Conservation (phyloP, 2,113 vertebrate genomes). For the Lepisosteus osseus region DNA sequence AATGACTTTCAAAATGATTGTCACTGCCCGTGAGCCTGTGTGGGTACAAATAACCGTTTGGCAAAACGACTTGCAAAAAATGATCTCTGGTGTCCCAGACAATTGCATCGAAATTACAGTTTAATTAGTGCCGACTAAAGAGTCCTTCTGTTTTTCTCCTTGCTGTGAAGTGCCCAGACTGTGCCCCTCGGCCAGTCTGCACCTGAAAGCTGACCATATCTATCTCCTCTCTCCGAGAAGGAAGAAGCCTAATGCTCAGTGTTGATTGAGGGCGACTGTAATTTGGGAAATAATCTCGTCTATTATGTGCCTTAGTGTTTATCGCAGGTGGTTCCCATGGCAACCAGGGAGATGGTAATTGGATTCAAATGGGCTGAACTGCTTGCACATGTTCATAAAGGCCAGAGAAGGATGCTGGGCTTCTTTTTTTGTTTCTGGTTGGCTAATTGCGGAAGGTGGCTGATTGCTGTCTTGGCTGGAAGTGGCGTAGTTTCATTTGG, state of each 20-base stretch:
- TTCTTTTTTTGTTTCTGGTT: neutral
- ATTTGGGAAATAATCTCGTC: constrained; percentile 43
- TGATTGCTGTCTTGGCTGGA: constrained; percentile 4
- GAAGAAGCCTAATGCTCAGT: constrained; percentile 27
- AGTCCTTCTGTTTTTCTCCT: neutral
- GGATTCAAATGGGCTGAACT: constrained; percentile 47
- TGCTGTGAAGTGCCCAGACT: neutral
- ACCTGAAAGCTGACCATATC: neutral
- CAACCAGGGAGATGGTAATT: constrained; percentile 43
- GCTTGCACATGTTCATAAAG: constrained; percentile 45
- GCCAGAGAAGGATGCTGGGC: constrained; percentile 22
- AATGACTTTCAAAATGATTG: too few relatives aligned
- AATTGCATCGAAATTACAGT: too few relatives aligned
- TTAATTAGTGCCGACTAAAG: too few relatives aligned
- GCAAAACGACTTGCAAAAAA: too few relatives aligned
- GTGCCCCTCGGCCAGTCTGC: neutral
- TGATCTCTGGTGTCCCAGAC: too few relatives aligned
- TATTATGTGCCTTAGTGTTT: constrained; percentile 42
- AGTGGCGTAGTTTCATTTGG: constrained; percentile 1
- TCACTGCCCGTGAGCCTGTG: too few relatives aligned
- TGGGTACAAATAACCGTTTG: too few relatives aligned
- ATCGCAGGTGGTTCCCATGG: constrained; percentile 53
- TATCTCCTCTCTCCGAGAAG: neutral
- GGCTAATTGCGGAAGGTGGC: neutral
- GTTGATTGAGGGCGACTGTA: constrained; percentile 47